These are phyloP conservation scores for Phlogophora meticulosa DNA, from an alignment of 2,888 invertebrate species.

Conservation along the genomic window DNA sequence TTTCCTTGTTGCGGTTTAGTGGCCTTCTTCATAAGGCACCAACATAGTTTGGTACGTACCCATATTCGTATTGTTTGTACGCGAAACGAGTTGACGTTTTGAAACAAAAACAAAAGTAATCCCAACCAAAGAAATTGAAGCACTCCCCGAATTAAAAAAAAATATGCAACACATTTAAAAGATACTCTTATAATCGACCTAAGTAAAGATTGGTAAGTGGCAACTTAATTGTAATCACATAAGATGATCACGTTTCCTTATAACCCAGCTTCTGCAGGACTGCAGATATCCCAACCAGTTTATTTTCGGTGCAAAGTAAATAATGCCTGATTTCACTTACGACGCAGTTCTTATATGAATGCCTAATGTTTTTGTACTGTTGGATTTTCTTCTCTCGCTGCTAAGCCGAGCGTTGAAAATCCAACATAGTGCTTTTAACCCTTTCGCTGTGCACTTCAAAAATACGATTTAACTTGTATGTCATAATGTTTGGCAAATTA, in stretches of 20 bases:
- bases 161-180: constrained; percentile 9
- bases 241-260: background rate
- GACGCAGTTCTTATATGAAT: too few species aligned
- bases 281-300: background rate
- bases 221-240: background rate
- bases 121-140: background rate
- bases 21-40: constrained; percentile 17
- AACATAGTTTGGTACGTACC: background rate
- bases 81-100: background rate
- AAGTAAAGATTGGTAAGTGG: constrained; percentile 23
- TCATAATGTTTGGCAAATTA: too few species aligned
- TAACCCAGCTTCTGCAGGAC: background rate
- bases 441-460: too few species aligned
- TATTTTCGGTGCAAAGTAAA: background rate
- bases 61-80: constrained; percentile 5
- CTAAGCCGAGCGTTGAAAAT: too few species aligned
- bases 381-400: background rate
- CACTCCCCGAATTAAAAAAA: constrained; percentile 9
- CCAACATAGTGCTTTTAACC: too few species aligned
- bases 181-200: constrained; percentile 25
- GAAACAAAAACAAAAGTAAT: constrained; percentile 7
- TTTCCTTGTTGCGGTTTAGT: constrained; percentile 45
- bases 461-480: too few species aligned
- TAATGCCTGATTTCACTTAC: too few species aligned
- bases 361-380: too few species aligned